Conservation (phyloP, 2,888 invertebrate species). For the Steinernema carpocapsae region DNA sequence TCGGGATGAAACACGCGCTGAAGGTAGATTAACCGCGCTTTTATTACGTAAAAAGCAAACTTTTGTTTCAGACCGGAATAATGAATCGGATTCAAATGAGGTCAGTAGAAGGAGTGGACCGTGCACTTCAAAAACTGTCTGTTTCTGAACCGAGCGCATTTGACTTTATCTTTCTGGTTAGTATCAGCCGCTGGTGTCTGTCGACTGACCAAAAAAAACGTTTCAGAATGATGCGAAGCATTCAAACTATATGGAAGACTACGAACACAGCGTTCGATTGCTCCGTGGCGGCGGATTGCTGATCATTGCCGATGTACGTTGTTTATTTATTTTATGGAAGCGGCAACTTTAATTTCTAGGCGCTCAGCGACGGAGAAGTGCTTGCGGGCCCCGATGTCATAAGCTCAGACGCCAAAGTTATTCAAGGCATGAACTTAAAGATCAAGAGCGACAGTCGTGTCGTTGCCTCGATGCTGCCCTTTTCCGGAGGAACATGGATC, state of each 20-base stretch:
- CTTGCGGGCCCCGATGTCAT: constrained; percentile 50
- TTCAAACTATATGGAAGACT: constrained; percentile 69
- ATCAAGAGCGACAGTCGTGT: constrained; percentile 55
- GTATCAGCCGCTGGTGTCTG: background rate
- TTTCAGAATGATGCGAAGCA: constrained; percentile 68
- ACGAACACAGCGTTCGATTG: constrained; percentile 69
- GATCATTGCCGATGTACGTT: constrained; percentile 69
- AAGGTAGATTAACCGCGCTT: background rate
- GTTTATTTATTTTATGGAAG: background rate
- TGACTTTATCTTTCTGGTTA: constrained; percentile 53
- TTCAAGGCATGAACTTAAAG: constrained; percentile 52
- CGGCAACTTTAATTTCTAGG: constrained; percentile 39
- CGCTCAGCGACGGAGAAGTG: constrained; percentile 52
- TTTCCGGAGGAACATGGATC: constrained; percentile 56
- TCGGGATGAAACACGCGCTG: constrained; percentile 54
- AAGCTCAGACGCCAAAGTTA: constrained; percentile 51
- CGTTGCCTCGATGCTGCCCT: constrained; percentile 21
- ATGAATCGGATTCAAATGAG: constrained; percentile 57
- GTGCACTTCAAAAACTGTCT: constrained; percentile 47
- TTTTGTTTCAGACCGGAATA: constrained; percentile 27
- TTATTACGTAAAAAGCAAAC: background rate
- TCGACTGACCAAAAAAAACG: background rate
- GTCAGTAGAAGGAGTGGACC: constrained; percentile 53
- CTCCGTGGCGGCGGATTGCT: constrained; percentile 70
- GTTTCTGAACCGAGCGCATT: constrained; percentile 54